A percentile compares a stretch with the other conserved stretches of the same genome.
Conservation (phyloP, 2,888 invertebrate species). For the Macrophya alboannulata region DNA sequence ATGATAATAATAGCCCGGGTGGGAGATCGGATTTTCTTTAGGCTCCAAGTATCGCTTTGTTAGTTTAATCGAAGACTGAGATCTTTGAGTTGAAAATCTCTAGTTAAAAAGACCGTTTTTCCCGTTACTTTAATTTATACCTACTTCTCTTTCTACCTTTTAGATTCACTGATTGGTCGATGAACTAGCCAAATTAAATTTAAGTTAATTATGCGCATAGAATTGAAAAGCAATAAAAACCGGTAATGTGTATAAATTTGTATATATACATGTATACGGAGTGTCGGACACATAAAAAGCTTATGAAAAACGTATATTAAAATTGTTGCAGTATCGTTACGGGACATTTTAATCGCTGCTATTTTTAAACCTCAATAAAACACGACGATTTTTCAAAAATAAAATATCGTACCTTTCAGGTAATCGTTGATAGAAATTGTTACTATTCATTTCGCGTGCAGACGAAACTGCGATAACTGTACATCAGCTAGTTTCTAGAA, state of each 20-base stretch:
- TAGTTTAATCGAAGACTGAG: slow-evolving; percentile 7
- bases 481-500: slow-evolving; percentile 2
- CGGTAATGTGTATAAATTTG: slow-evolving; percentile 14
- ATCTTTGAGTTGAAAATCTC: slow-evolving; percentile 7
- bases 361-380: background rate
- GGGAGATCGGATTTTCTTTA: background rate
- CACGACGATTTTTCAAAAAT: background rate
- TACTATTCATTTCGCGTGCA: background rate
- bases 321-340: background rate
- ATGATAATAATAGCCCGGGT: too few species aligned
- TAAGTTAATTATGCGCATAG: slow-evolving; percentile 48
- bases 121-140: slow-evolving; percentile 45
- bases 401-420: background rate
- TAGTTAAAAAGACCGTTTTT: slow-evolving; percentile 15
- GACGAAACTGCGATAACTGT: slow-evolving; percentile 42
- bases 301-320: background rate
- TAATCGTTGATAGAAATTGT: background rate
- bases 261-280: background rate
- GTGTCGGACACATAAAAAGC: too few species aligned
- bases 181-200: slow-evolving; percentile 27
- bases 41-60: slow-evolving; percentile 1
- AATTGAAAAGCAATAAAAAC: slow-evolving; percentile 29
- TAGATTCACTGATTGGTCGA: slow-evolving; percentile 26
- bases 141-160: background rate
- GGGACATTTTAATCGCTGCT: background rate